These are phyloP conservation scores for Bubo blakistoni DNA, from an alignment of 2,113 vertebrate species.

Conservation along the genomic window DNA sequence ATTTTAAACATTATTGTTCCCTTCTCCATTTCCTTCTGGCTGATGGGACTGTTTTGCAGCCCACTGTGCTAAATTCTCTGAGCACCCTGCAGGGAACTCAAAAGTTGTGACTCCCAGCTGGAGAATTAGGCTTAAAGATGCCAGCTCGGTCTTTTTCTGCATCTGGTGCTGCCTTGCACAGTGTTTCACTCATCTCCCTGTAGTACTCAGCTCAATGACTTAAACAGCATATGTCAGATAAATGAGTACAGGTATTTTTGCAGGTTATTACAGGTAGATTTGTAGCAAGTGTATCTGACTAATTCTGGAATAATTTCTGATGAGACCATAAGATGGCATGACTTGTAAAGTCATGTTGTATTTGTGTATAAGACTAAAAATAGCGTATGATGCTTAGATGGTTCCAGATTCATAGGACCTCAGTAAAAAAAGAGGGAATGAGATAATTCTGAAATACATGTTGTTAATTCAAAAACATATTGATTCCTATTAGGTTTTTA, in stretches of 20 bases:
- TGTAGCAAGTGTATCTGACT: background rate
- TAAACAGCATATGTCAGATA: background rate
- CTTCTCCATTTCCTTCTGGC: background rate
- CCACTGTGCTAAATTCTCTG: background rate
- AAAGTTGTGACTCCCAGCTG: background rate
- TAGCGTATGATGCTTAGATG: background rate
- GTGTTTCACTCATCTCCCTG: background rate
- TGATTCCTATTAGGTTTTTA: background rate
- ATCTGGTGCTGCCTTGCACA: background rate
- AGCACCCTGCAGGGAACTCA: background rate
- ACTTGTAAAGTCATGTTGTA: background rate
- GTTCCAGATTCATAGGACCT: background rate
- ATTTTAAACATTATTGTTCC: background rate
- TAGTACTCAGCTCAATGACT: background rate
- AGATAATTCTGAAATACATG: background rate
- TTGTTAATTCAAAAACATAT: background rate
- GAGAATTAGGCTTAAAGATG: background rate
- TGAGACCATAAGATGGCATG: background rate
- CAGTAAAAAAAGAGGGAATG: background rate
- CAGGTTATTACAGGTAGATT: background rate
- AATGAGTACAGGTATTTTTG: background rate
- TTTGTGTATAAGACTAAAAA: background rate
- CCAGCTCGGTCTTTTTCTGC: background rate
- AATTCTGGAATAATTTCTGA: background rate
- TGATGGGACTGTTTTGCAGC: background rate